Conservation (phyloP, 2,797 vertebrate genomes). For the Paguma larvata region DNA sequence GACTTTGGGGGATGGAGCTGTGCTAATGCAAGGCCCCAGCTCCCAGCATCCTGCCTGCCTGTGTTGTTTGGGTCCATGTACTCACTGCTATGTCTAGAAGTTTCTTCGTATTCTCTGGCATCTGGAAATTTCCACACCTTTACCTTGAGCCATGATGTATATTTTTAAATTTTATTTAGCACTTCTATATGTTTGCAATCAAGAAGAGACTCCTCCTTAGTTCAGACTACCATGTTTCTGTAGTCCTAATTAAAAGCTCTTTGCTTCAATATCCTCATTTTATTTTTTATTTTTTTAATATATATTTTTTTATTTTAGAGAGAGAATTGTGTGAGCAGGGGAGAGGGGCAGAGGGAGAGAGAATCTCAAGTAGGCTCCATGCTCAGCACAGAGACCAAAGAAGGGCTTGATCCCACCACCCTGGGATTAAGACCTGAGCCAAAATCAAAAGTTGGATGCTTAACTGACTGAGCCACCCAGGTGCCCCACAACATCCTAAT, state of each 20-base stretch:
- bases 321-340: too few species aligned
- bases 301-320: too few species aligned
- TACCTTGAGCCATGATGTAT: not conserved
- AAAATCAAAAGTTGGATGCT: too few species aligned
- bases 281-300: not conserved
- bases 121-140: not conserved
- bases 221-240: not conserved
- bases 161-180: not conserved
- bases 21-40: not conserved
- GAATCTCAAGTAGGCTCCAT: too few species aligned
- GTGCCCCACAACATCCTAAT: too few species aligned
- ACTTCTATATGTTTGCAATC: not conserved
- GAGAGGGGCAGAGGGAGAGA: too few species aligned
- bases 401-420: too few species aligned
- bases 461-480: too few species aligned
- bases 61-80: not conserved
- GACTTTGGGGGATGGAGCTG: too few species aligned
- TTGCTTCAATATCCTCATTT: conserved; percentile 31
- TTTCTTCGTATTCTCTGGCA: not conserved
- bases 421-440: too few species aligned
- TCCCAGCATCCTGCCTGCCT: not conserved
- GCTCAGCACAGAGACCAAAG: too few species aligned
- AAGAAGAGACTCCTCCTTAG: not conserved
- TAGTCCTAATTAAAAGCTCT: not conserved
- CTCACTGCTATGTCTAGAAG: not conserved